Evolutionary conservation across 1,140 invertebrate species (phyloP).

Genomic region (Saccostrea cuccullata): DNA sequence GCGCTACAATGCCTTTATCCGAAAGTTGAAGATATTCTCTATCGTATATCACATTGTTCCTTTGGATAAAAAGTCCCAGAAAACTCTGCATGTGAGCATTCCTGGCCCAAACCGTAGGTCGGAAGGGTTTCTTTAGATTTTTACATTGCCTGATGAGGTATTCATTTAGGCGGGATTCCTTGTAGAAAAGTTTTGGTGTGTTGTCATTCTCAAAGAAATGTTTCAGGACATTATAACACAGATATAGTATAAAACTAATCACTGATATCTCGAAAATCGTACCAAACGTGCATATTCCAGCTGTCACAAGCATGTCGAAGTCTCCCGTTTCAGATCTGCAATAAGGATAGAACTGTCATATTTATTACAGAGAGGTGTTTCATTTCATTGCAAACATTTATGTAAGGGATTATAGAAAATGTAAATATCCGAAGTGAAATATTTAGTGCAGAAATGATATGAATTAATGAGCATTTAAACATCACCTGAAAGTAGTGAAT

Average conservation of each 20-base stretch:
- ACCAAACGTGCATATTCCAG: not conserved
- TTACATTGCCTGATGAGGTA: constrained; percentile 61
- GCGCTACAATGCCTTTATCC: constrained; percentile 69
- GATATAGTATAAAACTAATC: not conserved
- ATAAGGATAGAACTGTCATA: not conserved
- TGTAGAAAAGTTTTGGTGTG: constrained; percentile 62
- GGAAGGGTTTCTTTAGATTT: constrained; percentile 56
- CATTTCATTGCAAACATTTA: not conserved
- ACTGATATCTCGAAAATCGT: not conserved
- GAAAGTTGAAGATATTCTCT: constrained; percentile 71
- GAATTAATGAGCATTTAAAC: constrained; percentile 12
- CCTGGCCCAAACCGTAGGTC: constrained; percentile 56
- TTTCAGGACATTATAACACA: not conserved
- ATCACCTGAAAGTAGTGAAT: not conserved
- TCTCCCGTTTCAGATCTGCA: not conserved
- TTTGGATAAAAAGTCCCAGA: constrained; percentile 48
- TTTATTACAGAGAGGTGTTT: not conserved
- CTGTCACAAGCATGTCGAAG: not conserved
- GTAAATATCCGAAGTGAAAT: not conserved
- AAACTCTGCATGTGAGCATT: constrained; percentile 69
- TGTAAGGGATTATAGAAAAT: not conserved
- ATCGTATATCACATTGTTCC: constrained; percentile 53
- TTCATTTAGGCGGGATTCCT: constrained; percentile 63
- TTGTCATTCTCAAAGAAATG: not conserved
- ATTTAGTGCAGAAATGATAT: not conserved